Evolutionary conservation across 2,797 vertebrate species (phyloP).

Genomic region (Discoglossus pictus): DNA sequence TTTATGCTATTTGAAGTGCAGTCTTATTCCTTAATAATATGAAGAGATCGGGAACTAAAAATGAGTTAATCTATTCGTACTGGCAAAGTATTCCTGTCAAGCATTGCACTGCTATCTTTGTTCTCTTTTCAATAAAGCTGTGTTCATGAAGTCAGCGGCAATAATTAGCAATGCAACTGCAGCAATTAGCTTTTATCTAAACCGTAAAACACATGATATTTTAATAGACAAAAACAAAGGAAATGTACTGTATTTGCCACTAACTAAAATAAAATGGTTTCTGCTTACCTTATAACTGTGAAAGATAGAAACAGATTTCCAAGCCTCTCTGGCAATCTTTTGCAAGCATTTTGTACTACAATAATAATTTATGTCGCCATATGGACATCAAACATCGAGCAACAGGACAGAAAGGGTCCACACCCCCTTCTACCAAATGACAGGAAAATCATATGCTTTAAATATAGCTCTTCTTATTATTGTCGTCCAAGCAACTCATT

Average conservation of each 20-base stretch:
- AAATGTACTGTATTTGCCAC: conserved; percentile 1
- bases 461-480: conserved; percentile 19
- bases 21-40: no score
- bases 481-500: conserved; percentile 29
- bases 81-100: conserved; percentile 17
- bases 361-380: conserved; percentile 14
- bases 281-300: conserved; percentile 29
- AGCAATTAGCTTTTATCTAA: conserved; percentile 14
- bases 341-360: background rate
- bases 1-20: no score
- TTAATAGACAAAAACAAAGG: conserved; percentile 1
- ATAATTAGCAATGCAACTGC: conserved; percentile 33
- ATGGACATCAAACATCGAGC: background rate
- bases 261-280: background rate
- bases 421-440: conserved; percentile 17
- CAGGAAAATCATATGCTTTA: conserved; percentile 27
- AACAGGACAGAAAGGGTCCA: background rate
- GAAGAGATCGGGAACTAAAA: no score
- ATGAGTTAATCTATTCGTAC: no score
- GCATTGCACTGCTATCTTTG: background rate
- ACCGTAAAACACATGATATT: conserved; percentile 5
- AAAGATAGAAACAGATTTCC: background rate
- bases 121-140: conserved; percentile 22
- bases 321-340: background rate
- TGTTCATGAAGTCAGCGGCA: conserved; percentile 6